phyloP scores from a whole-genome alignment of 2,888 invertebrate genomes.

The Smittia aterrima region DNA sequence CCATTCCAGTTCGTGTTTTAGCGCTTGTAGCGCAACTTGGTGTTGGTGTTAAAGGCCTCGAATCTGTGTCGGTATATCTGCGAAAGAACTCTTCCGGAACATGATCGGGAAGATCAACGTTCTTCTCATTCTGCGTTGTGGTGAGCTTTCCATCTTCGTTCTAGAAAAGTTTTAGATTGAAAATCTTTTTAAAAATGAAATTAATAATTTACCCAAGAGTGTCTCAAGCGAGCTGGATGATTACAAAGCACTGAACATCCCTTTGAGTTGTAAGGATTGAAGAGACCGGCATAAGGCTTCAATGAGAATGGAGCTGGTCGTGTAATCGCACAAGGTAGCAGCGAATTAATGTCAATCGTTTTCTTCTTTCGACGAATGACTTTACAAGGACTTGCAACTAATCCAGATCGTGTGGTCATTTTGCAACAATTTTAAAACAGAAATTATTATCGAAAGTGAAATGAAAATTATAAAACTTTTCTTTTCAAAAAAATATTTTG shows the following conservation, averaged over 20 bases:
- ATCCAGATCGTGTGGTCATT: conserved; percentile 57
- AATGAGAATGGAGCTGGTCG: conserved; percentile 70
- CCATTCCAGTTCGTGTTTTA: conserved; percentile 66
- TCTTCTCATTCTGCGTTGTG: conserved; percentile 44
- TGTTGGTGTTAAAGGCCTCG: conserved; percentile 75
- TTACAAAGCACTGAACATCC: conserved; percentile 82
- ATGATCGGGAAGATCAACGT: conserved; percentile 56
- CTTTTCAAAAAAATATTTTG: too few relatives aligned
- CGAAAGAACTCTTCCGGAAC: conserved; percentile 75
- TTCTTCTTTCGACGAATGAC: conserved; percentile 49
- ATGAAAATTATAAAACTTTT: too few relatives aligned
- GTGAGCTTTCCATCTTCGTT: conserved; percentile 46
- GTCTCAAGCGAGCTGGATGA: conserved; percentile 75
- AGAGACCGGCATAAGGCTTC: conserved; percentile 76
- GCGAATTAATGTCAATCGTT: conserved; percentile 43
- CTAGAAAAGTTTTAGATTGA: too few relatives aligned
- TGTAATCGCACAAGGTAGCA: conserved; percentile 56
- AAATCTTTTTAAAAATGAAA: too few relatives aligned
- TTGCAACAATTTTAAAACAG: not conserved
- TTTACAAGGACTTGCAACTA: conserved; percentile 61
- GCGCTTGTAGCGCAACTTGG: conserved; percentile 71
- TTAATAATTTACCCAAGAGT: conserved; percentile 70
- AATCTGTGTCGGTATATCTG: conserved; percentile 81
- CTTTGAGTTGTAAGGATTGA: conserved; percentile 73
- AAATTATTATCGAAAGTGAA: too few relatives aligned